A percentile compares a stretch with the other conserved stretches of the same genome.
Conservation (phyloP, 2,797 vertebrate species). For the Alosa sapidissima region DNA sequence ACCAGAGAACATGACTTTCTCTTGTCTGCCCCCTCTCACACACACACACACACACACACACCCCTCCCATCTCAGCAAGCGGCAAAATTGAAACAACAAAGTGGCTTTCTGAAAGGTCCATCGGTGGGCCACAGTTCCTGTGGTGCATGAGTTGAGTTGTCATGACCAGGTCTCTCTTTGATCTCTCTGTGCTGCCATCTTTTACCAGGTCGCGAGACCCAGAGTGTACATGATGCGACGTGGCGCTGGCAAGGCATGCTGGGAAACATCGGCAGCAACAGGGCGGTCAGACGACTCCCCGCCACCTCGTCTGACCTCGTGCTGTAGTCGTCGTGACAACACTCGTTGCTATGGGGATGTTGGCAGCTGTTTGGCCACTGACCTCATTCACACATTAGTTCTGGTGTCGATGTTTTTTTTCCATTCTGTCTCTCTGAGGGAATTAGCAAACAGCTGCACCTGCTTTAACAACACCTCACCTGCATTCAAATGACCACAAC, state of each 20-base stretch:
- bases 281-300: conserved; percentile 57
- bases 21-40: background rate
- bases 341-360: conserved; percentile 68
- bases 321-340: conserved; percentile 36
- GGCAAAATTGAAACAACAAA: background rate
- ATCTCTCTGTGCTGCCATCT: conserved; percentile 68
- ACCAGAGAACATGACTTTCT: too few species aligned
- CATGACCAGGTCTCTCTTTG: conserved; percentile 62
- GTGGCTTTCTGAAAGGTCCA: background rate
- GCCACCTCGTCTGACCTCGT: conserved; percentile 38
- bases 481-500: conserved; percentile 63
- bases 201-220: conserved; percentile 61
- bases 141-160: conserved; percentile 55
- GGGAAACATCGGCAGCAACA: conserved; percentile 70
- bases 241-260: conserved; percentile 66
- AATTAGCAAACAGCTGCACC: conserved; percentile 15
- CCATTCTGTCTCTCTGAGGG: background rate
- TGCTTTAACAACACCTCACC: conserved; percentile 57
- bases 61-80: background rate
- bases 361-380: conserved; percentile 72
- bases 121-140: background rate
- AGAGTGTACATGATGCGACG: conserved; percentile 61
- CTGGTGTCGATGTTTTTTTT: conserved; percentile 41
- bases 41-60: background rate
- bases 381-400: conserved; percentile 67